These are phyloP conservation scores for Conger conger DNA, from an alignment of 2,113 vertebrate species.

Conservation along the genomic window DNA sequence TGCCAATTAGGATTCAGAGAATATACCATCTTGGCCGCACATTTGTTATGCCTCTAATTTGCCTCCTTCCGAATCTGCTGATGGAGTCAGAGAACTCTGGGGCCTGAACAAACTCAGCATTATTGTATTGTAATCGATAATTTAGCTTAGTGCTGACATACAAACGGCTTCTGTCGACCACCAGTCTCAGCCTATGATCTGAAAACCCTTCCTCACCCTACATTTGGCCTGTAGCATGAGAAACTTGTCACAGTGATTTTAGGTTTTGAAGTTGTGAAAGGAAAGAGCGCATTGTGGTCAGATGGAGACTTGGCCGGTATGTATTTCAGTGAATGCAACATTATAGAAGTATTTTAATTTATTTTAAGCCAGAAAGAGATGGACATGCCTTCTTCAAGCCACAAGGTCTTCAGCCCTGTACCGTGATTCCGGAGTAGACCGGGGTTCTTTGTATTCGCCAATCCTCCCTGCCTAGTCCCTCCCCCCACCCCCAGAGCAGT, in stretches of 20 bases:
- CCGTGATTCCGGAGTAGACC: too few relatives aligned
- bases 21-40: neutral
- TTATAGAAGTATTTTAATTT: too few relatives aligned
- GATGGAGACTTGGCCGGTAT: neutral
- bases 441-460: too few relatives aligned
- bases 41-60: conserved; percentile 38
- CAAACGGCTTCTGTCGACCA: conserved; percentile 78
- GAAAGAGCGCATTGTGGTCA: neutral
- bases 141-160: conserved; percentile 89
- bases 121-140: conserved; percentile 94
- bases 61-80: conserved; percentile 83
- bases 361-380: too few relatives aligned
- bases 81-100: conserved; percentile 80
- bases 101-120: conserved; percentile 84
- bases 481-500: too few relatives aligned
- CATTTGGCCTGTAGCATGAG: conserved; percentile 81
- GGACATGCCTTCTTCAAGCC: too few relatives aligned
- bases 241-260: conserved; percentile 44
- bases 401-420: too few relatives aligned
- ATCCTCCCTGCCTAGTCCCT: too few relatives aligned
- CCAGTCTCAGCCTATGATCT: conserved; percentile 81
- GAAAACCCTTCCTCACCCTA: conserved; percentile 80
- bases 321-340: neutral
- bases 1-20: neutral
- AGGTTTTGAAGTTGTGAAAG: neutral